A percentile compares a stretch with the other conserved stretches of the same genome.
Evolutionary conservation across 23 tunicate species (phyloP).

Genomic region (Styela plicata): DNA sequence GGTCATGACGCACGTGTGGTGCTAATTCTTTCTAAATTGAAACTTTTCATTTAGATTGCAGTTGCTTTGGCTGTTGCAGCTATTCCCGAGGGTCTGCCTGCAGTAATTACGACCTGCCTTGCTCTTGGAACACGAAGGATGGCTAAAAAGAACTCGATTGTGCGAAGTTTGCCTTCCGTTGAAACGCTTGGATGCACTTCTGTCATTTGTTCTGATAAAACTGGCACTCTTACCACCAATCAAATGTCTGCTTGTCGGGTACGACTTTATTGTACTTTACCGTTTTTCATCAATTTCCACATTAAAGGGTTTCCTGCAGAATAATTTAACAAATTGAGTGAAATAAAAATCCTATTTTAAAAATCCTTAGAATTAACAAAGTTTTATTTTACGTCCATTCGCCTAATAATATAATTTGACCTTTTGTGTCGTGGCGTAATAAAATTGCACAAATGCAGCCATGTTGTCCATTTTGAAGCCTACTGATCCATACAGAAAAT

Average conservation of each 20-base stretch:
- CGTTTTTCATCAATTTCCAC: neutral
- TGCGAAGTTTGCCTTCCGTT: slow-evolving; percentile 94
- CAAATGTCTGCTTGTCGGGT: slow-evolving; percentile 95
- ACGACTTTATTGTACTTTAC: neutral
- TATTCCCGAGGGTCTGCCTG: slow-evolving; percentile 99
- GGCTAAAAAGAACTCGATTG: slow-evolving; percentile 99
- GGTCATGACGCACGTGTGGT: neutral
- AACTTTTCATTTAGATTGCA: slow-evolving; percentile 51
- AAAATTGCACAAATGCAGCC: too few relatives aligned
- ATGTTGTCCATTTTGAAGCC: too few relatives aligned
- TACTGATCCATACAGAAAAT: too few relatives aligned
- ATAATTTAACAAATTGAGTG: too few relatives aligned
- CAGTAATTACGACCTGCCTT: slow-evolving; percentile 99
- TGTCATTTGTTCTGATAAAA: slow-evolving; percentile 99
- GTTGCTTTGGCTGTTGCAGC: slow-evolving; percentile 99
- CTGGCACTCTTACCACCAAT: slow-evolving; percentile 98
- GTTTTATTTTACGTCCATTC: too few relatives aligned
- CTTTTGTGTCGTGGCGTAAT: too few relatives aligned
- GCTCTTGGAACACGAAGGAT: slow-evolving; percentile 98
- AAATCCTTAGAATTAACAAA: too few relatives aligned
- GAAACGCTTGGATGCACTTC: slow-evolving; percentile 99
- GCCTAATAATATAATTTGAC: too few relatives aligned
- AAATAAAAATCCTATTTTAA: too few relatives aligned
- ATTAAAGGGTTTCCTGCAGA: too few relatives aligned
- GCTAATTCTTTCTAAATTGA: neutral